These are phyloP conservation scores for Chrysomallon squamiferum DNA, from an alignment of 1,140 invertebrate species.

Conservation along the genomic window DNA sequence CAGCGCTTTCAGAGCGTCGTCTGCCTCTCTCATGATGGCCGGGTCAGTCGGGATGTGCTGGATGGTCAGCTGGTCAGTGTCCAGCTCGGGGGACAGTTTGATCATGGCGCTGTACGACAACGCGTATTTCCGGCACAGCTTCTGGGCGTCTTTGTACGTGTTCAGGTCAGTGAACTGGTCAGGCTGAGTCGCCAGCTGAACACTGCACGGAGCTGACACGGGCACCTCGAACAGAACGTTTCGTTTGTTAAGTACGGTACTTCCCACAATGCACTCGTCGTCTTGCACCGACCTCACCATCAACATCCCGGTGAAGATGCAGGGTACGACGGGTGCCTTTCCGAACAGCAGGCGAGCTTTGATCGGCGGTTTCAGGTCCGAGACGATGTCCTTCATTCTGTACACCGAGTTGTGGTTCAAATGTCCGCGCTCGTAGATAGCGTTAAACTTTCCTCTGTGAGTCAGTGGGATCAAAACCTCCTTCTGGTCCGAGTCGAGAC, in stretches of 20 bases:
- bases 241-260: conserved; percentile 45
- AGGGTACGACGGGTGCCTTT: conserved; percentile 49
- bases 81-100: conserved; percentile 49
- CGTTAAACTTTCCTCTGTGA: conserved; percentile 48
- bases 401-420: conserved; percentile 40
- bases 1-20: conserved; percentile 38
- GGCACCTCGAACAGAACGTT: conserved; percentile 54
- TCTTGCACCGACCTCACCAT: conserved; percentile 21
- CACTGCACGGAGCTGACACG: conserved; percentile 13
- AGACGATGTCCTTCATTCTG: conserved; percentile 48
- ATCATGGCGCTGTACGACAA: conserved; percentile 40
- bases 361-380: conserved; percentile 40
- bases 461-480: conserved; percentile 46
- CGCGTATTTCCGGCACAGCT: conserved; percentile 46
- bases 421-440: conserved; percentile 42
- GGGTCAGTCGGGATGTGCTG: conserved; percentile 46
- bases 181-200: conserved; percentile 21
- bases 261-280: conserved; percentile 38
- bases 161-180: conserved; percentile 25
- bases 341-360: conserved; percentile 48
- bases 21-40: conserved; percentile 19
- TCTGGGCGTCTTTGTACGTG: conserved; percentile 40
- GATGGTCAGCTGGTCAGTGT: conserved; percentile 43
- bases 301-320: conserved; percentile 54
- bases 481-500: conserved; percentile 34